phyloP scores from a whole-genome alignment of 2,797 vertebrate genomes.

The Alauda arvensis region DNA sequence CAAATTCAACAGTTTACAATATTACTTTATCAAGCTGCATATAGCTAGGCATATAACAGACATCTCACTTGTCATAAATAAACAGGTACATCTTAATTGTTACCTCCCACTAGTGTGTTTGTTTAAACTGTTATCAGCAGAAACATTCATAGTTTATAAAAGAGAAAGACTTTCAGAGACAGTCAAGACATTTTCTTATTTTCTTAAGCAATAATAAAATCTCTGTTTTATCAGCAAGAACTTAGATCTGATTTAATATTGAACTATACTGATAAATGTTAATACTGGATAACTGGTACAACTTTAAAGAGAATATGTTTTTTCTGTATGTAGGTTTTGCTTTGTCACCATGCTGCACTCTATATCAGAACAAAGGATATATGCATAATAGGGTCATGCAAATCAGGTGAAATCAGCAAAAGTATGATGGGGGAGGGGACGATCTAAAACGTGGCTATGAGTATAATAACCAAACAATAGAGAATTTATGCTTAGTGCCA shows the following conservation, averaged over 20 bases:
- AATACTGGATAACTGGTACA: conserved; percentile 9
- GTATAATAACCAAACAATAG: conserved; percentile 64
- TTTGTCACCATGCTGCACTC: conserved; percentile 71
- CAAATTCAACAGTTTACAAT: not conserved
- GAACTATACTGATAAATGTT: conserved; percentile 15
- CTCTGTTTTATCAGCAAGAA: conserved; percentile 19
- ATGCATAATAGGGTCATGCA: conserved; percentile 83
- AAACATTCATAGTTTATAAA: not conserved
- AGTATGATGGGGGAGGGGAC: conserved; percentile 53
- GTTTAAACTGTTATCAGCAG: conserved; percentile 19
- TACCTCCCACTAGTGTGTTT: conserved; percentile 14
- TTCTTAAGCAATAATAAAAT: conserved; percentile 29
- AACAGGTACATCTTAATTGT: not conserved
- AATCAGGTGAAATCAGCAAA: conserved; percentile 86
- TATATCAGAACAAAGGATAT: conserved; percentile 83
- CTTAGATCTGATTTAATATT: conserved; percentile 5
- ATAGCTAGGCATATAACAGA: not conserved
- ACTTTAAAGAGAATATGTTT: conserved; percentile 33
- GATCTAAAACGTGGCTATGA: conserved; percentile 57
- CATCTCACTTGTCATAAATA: not conserved
- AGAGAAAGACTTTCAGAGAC: conserved; percentile 2
- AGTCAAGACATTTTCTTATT: not conserved
- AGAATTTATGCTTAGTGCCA: conserved; percentile 72
- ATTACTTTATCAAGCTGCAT: not conserved
- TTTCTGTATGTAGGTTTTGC: conserved; percentile 56